phyloP scores from a whole-genome alignment of 2,797 vertebrate genomes.

The Intellagama lesueurii region DNA sequence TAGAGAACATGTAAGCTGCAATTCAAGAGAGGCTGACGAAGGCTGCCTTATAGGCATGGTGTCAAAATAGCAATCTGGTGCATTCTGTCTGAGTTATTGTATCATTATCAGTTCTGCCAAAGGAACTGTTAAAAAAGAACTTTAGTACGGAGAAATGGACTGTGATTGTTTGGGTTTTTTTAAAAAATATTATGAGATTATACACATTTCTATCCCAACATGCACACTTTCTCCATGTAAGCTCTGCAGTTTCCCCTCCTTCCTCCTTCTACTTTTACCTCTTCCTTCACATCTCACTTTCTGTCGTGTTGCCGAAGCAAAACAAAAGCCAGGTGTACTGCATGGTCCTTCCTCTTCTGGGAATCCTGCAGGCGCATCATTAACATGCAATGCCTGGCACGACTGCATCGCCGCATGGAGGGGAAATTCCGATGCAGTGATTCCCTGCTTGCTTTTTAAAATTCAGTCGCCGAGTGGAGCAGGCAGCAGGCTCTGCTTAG shows the following conservation, averaged over 20 bases:
- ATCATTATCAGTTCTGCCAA: neutral
- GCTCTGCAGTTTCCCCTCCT: constrained; percentile 47
- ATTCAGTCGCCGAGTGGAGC: neutral
- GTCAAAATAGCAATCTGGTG: neutral
- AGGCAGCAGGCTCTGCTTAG: neutral
- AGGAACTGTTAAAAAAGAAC: constrained; percentile 10
- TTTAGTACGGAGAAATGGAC: constrained; percentile 29
- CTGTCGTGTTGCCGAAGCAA: constrained; percentile 44
- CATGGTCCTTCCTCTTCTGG: constrained; percentile 26
- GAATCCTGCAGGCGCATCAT: constrained; percentile 59
- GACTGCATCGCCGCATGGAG: constrained; percentile 68
- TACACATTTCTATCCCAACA: constrained; percentile 10
- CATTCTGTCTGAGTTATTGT: neutral
- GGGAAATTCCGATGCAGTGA: constrained; percentile 64
- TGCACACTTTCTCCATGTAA: constrained; percentile 7
- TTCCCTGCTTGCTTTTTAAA: constrained; percentile 12
- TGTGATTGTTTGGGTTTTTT: constrained; percentile 28
- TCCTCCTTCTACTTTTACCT: constrained; percentile 3
- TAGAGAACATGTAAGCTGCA: no score
- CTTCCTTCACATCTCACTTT: constrained; percentile 2
- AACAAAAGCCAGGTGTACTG: constrained; percentile 57
- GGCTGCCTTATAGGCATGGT: neutral
- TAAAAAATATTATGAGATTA: constrained; percentile 39
- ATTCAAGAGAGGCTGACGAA: no score
- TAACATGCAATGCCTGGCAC: constrained; percentile 62